phyloP scores from a whole-genome alignment of 2,113 vertebrate genomes.

The Ciconia stormi region DNA sequence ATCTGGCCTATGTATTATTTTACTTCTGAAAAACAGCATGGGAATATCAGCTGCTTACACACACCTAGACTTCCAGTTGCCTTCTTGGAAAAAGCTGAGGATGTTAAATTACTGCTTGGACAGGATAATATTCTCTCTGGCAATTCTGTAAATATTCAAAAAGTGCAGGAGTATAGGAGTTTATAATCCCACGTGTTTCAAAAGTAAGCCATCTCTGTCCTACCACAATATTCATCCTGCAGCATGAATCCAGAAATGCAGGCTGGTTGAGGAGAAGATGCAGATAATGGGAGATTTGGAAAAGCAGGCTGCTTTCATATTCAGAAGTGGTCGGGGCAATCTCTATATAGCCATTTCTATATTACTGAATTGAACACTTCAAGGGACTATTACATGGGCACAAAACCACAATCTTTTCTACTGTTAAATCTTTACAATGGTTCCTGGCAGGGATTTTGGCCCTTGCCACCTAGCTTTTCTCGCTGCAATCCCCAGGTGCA shows the following conservation, averaged over 20 bases:
- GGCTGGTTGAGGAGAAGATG: neutral
- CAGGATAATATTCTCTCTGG: neutral
- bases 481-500: neutral
- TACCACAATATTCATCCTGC: neutral
- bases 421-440: neutral
- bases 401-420: neutral
- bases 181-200: neutral
- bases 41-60: neutral
- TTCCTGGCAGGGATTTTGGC: neutral
- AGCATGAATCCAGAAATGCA: neutral
- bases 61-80: neutral
- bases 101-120: neutral
- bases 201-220: neutral
- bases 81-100: neutral
- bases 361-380: neutral
- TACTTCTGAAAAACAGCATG: neutral
- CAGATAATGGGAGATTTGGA: neutral
- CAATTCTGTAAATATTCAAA: neutral
- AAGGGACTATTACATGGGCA: neutral
- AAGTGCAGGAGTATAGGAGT: neutral
- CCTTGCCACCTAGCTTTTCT: neutral
- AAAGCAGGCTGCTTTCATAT: neutral
- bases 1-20: neutral
- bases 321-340: neutral
- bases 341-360: neutral